Evolutionary conservation across 2,888 invertebrate genomes (phyloP).

Genomic region (Seira ritae): DNA sequence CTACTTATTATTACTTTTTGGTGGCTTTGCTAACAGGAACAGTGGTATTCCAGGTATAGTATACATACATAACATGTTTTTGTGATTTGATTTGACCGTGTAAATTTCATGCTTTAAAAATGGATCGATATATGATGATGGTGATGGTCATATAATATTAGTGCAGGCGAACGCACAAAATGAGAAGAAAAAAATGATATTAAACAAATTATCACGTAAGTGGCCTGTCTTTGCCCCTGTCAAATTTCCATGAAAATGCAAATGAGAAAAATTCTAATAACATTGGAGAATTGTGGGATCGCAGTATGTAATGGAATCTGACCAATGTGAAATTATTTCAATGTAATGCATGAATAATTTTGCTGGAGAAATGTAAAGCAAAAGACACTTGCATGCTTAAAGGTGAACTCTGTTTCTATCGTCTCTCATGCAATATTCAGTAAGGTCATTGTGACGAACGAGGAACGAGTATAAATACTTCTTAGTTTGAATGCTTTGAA

Average conservation of each 20-base stretch:
- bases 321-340: no score
- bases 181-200: conserved; percentile 37
- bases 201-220: conserved; percentile 57
- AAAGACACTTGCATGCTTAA: neutral
- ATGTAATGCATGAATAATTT: neutral
- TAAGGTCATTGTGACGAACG: neutral
- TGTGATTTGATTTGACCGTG: conserved; percentile 34
- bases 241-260: conserved; percentile 49
- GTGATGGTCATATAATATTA: conserved; percentile 1
- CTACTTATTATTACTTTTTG: neutral
- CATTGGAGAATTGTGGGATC: neutral
- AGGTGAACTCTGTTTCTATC: neutral
- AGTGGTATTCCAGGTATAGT: neutral
- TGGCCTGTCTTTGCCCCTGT: conserved; percentile 59
- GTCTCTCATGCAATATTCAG: neutral
- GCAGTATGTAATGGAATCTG: no score
- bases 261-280: conserved; percentile 55
- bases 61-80: neutral
- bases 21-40: neutral
- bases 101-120: conserved; percentile 43
- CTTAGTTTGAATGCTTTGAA: no score
- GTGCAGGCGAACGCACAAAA: neutral
- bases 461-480: no score
- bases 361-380: neutral
- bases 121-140: neutral